Evolutionary conservation across 2,113 vertebrate species (phyloP).

Genomic region (Helogale parvula): DNA sequence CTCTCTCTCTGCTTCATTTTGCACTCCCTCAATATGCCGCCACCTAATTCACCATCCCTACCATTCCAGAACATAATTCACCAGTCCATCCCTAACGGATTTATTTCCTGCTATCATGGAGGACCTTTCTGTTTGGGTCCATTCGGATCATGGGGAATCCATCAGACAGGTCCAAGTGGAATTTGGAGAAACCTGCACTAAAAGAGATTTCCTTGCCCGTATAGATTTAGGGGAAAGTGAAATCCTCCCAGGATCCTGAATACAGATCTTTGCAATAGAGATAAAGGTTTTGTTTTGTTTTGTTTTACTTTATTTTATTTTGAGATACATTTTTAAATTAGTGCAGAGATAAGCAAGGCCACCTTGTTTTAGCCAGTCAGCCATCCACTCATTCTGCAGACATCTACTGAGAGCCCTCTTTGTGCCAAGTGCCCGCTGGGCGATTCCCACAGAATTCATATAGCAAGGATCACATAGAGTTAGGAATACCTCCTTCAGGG

Average conservation of each 20-base stretch:
- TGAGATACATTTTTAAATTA: not conserved
- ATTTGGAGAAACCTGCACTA: not conserved
- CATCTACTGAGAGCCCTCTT: accelerated
- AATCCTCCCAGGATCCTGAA: not conserved
- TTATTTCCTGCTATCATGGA: not conserved
- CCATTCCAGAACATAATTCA: not conserved
- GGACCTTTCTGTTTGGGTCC: too few relatives aligned
- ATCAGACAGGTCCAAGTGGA: not conserved
- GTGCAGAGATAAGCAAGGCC: not conserved
- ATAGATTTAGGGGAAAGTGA: accelerated
- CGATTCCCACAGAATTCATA: not conserved
- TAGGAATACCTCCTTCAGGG: accelerated
- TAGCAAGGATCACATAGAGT: not conserved
- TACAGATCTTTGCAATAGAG: accelerated
- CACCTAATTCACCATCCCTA: too few relatives aligned
- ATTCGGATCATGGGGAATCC: not conserved
- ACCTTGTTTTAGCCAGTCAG: not conserved
- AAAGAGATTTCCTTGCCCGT: not conserved
- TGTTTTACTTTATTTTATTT: not conserved
- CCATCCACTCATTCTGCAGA: not conserved
- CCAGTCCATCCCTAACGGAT: not conserved
- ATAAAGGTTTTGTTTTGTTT: not conserved
- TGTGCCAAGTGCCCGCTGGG: accelerated
- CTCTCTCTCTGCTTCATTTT: not conserved
- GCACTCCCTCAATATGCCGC: not conserved